These are phyloP conservation scores for Vanacampus margaritifer DNA, from an alignment of 2,113 vertebrate species.

Conservation along the genomic window DNA sequence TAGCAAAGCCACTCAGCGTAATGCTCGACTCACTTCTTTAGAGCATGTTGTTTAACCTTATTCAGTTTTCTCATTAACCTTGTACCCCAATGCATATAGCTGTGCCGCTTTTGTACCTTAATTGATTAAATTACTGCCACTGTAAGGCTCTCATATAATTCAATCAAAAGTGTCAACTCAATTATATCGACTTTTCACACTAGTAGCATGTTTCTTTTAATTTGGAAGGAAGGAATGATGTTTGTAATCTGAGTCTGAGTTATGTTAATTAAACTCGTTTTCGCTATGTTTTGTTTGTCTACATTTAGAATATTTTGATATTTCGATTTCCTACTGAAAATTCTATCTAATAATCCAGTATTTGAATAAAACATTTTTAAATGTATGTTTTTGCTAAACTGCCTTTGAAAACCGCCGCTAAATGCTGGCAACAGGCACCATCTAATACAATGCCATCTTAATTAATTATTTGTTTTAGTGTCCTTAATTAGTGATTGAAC, in stretches of 20 bases:
- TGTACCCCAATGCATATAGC: not conserved
- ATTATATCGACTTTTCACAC: not conserved
- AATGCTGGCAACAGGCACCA: too few species aligned
- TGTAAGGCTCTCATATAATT: not conserved
- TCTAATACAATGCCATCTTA: too few species aligned
- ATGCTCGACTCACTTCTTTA: not conserved
- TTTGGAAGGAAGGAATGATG: not conserved
- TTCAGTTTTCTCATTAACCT: not conserved
- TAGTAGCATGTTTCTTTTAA: not conserved
- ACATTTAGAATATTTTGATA: too few species aligned
- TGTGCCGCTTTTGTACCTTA: not conserved
- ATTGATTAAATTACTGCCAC: not conserved
- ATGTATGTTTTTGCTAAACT: too few species aligned
- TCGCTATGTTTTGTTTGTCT: not conserved
- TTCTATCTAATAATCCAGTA: too few species aligned
- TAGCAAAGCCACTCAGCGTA: not conserved
- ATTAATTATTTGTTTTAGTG: too few species aligned
- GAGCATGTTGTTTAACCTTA: slow-evolving; percentile 1
- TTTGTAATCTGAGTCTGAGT: not conserved
- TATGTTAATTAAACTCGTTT: not conserved
- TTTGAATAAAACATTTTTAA: too few species aligned
- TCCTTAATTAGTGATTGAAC: too few species aligned
- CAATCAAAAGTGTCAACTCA: not conserved
- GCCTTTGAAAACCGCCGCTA: too few species aligned
- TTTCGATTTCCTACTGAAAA: too few species aligned